These are phyloP conservation scores for Poeciliopsis gracilis DNA, from an alignment of 2,797 vertebrate genomes.

Conservation along the genomic window DNA sequence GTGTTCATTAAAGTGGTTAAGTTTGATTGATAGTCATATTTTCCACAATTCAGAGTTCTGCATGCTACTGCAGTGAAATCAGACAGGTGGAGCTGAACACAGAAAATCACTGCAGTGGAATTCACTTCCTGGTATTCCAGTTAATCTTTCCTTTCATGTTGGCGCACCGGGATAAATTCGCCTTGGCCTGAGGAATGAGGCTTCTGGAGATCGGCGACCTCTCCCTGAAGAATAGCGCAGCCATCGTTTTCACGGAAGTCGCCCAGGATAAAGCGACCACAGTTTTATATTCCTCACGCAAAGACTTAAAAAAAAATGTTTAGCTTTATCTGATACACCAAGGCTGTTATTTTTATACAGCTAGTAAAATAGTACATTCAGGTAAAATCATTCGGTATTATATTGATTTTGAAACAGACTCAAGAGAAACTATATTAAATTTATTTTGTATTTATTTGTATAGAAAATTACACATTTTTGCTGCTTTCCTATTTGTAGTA, in stretches of 20 bases:
- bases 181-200: not conserved
- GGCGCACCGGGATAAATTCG: not conserved
- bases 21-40: not conserved
- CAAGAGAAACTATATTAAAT: too few relatives aligned
- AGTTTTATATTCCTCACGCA: not conserved
- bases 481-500: not conserved
- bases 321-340: not conserved
- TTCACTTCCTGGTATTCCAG: not conserved
- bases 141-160: slow-evolving; percentile 10
- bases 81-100: not conserved
- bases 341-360: not conserved
- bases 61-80: not conserved
- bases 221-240: not conserved
- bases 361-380: not conserved
- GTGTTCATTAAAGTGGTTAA: slow-evolving; percentile 8
- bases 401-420: not conserved
- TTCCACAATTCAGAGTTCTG: not conserved
- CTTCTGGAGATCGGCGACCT: slow-evolving; percentile 1
- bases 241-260: not conserved
- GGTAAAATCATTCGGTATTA: not conserved
- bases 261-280: not conserved
- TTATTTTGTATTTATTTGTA: not conserved
- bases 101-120: not conserved
- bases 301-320: not conserved
- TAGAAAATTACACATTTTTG: not conserved